These are phyloP conservation scores for Diarsia brunnea DNA, from an alignment of 2,888 invertebrate species.

Conservation along the genomic window DNA sequence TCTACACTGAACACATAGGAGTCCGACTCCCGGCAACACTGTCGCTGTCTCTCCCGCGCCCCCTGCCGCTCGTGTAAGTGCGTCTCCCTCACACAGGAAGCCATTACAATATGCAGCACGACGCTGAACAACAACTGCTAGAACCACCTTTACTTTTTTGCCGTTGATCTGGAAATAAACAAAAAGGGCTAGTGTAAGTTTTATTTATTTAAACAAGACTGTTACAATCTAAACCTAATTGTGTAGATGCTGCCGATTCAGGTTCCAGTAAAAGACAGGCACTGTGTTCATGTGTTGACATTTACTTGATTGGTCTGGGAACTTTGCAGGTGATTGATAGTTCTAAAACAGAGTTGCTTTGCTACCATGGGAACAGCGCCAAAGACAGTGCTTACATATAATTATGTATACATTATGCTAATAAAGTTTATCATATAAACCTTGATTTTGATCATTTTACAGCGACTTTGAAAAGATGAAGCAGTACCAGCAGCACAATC, in stretches of 20 bases:
- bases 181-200: conserved; percentile 42
- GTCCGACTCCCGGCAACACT: conserved; percentile 79
- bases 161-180: conserved; percentile 95
- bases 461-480: not conserved
- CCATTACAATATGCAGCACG: conserved; percentile 97
- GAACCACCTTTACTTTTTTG: conserved; percentile 98
- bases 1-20: conserved; percentile 86
- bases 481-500: conserved; percentile 1
- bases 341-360: not conserved
- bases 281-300: not conserved
- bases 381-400: not conserved
- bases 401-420: not conserved
- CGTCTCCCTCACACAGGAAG: conserved; percentile 71
- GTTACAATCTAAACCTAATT: not conserved
- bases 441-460: not conserved
- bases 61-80: conserved; percentile 72
- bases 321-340: not conserved
- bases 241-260: not conserved
- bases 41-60: conserved; percentile 76
- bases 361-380: not conserved
- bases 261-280: not conserved
- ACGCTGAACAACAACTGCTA: conserved; percentile 98
- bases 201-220: not conserved
- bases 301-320: not conserved
- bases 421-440: too few species aligned